These are phyloP conservation scores for Alloscopus bannaensis DNA, from an alignment of 2,888 invertebrate species.

Conservation along the genomic window DNA sequence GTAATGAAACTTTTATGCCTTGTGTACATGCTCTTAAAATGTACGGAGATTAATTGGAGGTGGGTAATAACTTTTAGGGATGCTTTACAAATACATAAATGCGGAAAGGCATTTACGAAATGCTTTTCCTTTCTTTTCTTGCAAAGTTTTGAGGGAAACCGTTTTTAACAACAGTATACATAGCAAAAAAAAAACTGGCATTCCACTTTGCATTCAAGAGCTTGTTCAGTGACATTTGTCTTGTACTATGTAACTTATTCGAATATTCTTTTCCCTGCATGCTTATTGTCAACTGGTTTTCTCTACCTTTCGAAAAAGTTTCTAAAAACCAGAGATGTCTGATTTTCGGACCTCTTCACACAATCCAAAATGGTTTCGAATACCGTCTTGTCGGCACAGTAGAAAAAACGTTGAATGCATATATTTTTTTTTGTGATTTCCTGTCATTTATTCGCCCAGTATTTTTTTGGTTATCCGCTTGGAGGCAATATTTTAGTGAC, in stretches of 20 bases:
- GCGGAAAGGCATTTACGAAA: constrained; percentile 11
- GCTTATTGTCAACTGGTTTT: background rate
- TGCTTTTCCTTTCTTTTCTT: constrained; percentile 36
- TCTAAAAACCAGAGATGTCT: too few relatives aligned
- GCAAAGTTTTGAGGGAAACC: too few relatives aligned
- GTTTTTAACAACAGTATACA: background rate
- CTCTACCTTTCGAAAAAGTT: background rate
- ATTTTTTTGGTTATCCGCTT: too few relatives aligned
- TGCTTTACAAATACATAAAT: constrained; percentile 33
- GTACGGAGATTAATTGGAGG: constrained; percentile 52
- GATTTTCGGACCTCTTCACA: too few relatives aligned
- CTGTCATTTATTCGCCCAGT: too few relatives aligned
- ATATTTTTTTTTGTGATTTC: background rate
- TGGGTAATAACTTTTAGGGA: constrained; percentile 54
- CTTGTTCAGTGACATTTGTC: background rate
- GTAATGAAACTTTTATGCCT: constrained; percentile 57
- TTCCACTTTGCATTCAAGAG: constrained; percentile 13
- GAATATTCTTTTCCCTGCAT: background rate
- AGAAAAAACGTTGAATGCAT: constrained; percentile 1
- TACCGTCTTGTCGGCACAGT: too few relatives aligned
- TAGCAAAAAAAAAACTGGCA: constrained; percentile 13
- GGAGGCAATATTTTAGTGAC: too few relatives aligned
- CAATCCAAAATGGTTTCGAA: background rate
- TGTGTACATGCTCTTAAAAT: constrained; percentile 52
- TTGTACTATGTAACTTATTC: too few relatives aligned